Percentiles rank a stretch among this genome's conserved stretches.
Conservation (phyloP, 2,113 vertebrate genomes). For the Propithecus coquereli region DNA sequence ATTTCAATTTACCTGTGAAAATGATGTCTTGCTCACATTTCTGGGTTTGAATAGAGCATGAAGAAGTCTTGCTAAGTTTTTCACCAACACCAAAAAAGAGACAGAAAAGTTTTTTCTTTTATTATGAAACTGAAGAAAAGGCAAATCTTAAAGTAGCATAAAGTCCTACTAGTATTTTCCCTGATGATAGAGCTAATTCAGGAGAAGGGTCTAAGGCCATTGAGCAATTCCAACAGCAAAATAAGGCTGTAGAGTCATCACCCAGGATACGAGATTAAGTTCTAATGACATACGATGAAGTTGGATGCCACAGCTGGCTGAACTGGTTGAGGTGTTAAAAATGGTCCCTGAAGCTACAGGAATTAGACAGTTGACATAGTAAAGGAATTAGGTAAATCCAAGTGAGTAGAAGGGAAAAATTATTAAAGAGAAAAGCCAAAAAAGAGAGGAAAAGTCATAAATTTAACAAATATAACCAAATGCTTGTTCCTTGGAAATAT, state of each 20-base stretch:
- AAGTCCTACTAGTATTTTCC: not conserved
- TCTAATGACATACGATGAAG: not conserved
- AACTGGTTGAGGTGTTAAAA: not conserved
- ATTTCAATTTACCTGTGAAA: not conserved
- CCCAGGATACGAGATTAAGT: not conserved
- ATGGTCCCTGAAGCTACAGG: not conserved
- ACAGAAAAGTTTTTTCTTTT: not conserved
- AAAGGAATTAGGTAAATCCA: not conserved
- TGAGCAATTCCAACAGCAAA: conserved; percentile 11
- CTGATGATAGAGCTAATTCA: not conserved
- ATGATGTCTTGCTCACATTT: not conserved
- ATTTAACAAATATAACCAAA: not conserved
- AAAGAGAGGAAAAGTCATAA: not conserved
- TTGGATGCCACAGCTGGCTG: not conserved
- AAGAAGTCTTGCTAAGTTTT: not conserved
- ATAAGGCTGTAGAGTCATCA: not conserved
- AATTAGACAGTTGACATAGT: not conserved
- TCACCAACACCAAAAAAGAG: not conserved
- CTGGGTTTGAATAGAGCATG: not conserved
- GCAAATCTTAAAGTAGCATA: not conserved
- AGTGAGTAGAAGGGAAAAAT: not conserved
- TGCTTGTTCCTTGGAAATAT: not conserved
- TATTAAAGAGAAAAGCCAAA: not conserved
- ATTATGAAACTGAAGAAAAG: not conserved
- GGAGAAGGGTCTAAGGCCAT: not conserved